Base-by-base conservation (phyloP, 1,140 invertebrate species). In the Eriocheir sinensis region DNA sequence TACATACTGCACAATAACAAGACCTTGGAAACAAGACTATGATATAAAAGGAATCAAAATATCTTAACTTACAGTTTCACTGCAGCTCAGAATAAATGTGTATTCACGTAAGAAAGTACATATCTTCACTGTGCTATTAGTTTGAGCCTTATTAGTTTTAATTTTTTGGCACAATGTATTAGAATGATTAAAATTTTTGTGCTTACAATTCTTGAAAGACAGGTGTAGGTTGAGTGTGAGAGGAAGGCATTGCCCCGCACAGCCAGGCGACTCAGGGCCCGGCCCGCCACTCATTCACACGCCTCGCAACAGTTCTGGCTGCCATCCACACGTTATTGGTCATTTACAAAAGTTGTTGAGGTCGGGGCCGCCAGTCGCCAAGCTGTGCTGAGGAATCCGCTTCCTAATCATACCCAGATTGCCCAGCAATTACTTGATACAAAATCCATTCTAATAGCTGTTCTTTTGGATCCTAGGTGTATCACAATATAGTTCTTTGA, bases 181-280 rank as follows among this genome's bases (percentile, higher is more conserved):
- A 89, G 92, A 89, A 93, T 89, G 86, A 89, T 89, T 30, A 89
- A 93, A 89, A 72, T 60, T 93, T 93, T 93, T 93, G 92, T 93
- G 92, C 92, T 93, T 93, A 93, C 79, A 89, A 41, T 83, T 93
- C 92, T 93, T 93, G 92, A 93, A 93, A 93, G 92, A 93, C 92
- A 89, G 92, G 92, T 93, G 92, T 93, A 93, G 92, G 85, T 93
- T 34, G 44, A 60, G 89, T 60, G 60, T 41, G 89, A 60, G 12
- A 60, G 32, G 30, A 60, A 90, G 60, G 89, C 34, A 60, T 60
- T 60, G 9, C 27, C 21, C 53, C 53, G 2, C 53, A 8, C 27
- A 48, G 53, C 4, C 4, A 3, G 53, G 27, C 27, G 53, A 8
- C 53, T 60, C 27, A 27, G 27, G 27, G 17, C 53, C 53, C 4